Evolutionary conservation across 2,113 vertebrate species (phyloP).

Genomic region (Platichthys stellatus): DNA sequence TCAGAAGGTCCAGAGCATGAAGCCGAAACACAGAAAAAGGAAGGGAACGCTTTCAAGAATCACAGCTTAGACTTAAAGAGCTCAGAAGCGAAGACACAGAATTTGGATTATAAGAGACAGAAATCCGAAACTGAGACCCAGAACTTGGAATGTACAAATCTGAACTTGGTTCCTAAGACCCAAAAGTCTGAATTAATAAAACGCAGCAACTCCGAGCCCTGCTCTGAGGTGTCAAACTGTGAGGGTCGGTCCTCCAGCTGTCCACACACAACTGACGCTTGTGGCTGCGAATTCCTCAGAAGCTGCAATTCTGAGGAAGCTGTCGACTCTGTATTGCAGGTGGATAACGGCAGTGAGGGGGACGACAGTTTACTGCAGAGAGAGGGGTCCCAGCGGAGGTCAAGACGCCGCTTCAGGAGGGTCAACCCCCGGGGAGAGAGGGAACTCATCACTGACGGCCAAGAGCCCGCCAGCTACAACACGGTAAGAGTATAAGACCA

Average conservation of each 20-base stretch:
- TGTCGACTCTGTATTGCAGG: conserved; percentile 87
- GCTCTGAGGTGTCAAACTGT: conserved; percentile 5
- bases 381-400: conserved; percentile 86
- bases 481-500: conserved; percentile 76
- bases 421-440: conserved; percentile 90
- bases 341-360: conserved; percentile 92
- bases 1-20: conserved; percentile 16
- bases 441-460: conserved; percentile 90
- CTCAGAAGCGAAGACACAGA: neutral
- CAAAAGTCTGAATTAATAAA: conserved; percentile 19
- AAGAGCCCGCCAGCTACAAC: conserved; percentile 81
- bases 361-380: conserved; percentile 88
- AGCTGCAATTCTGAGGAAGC: conserved; percentile 58
- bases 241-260: conserved; percentile 10
- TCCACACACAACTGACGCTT: neutral
- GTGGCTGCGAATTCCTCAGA: neutral
- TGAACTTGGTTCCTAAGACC: neutral
- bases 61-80: neutral
- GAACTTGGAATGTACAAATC: conserved; percentile 33
- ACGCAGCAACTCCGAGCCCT: conserved; percentile 49
- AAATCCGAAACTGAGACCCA: conserved; percentile 15
- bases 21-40: neutral
- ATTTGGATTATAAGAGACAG: conserved; percentile 28
- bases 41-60: conserved; percentile 8
- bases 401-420: conserved; percentile 88